Evolutionary conservation across 2,888 invertebrate species (phyloP), one percentile per base, ranked within the genome.

Genomic region (Plebejus anna): DNA sequence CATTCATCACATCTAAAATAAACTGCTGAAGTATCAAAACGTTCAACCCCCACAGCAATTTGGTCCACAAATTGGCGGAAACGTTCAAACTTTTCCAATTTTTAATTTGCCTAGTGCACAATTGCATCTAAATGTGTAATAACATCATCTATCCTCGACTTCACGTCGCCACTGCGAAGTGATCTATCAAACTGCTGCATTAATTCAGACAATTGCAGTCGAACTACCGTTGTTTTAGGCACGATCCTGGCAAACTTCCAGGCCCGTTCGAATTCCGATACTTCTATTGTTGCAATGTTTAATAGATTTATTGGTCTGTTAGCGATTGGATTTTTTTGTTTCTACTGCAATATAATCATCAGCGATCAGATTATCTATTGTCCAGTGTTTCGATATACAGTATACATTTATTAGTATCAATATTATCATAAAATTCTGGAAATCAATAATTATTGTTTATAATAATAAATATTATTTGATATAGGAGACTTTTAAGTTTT

Each of bases 151-250:
- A 78, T 80, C 47, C 78, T 70, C 78, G 79, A 77, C 79, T 79
- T 79, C 80, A 78, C 79, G 80, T 81, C 81, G 81, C 79, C 78
- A 78, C 78, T 79, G 80, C 81, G 78, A 80, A 78, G 81, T 82
- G 82, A 83, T 84, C 83, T 81, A 83, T 84, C 84, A 83, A 83
- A 79, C 79, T 78, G 81, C 76, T 80, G 83, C 84, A 85, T 84
- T 82, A 82, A 84, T 84, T 84, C 83, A 81, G 82, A 83, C 82
- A 80, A 82, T 82, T 80, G 82, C 79, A 82, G 79, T 77, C 78
- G 79, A 80, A 78, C 78, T 80, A 81, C 80, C 81, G 83, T 84
- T 84, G 83, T 84, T 83, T 83, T 83, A 82, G 81, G 81, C 82
- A 80, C 80, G 82, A 78, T 78, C 78, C 80, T 82, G 82, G 82